Evolutionary conservation across 2,888 invertebrate genomes (phyloP).

Genomic region (Graphium colonna): DNA sequence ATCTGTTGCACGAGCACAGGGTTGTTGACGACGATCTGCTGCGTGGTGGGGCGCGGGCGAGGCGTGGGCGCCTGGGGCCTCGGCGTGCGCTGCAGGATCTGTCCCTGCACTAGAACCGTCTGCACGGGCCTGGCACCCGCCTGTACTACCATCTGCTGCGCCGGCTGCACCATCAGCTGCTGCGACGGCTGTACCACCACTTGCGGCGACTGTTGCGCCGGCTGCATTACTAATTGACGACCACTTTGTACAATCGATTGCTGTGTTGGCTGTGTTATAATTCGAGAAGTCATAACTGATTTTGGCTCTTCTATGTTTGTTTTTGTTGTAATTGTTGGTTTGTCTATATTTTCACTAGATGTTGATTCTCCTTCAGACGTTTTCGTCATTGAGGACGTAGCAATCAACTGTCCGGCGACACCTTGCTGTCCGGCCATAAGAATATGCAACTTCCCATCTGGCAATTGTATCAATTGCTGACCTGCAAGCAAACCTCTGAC

Average conservation of each 20-base stretch:
- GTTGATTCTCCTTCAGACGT: conserved; percentile 36
- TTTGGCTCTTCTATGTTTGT: conserved; percentile 14
- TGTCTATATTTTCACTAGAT: conserved; percentile 35
- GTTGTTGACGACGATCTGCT: conserved; percentile 89
- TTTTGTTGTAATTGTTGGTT: conserved; percentile 23
- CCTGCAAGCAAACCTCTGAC: conserved; percentile 95
- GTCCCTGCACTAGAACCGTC: conserved; percentile 54
- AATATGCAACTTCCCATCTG: conserved; percentile 95
- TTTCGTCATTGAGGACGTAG: conserved; percentile 51
- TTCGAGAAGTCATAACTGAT: neutral
- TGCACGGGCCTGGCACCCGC: conserved; percentile 47
- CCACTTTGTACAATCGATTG: conserved; percentile 29
- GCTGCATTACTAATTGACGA: conserved; percentile 30
- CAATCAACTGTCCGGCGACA: conserved; percentile 63
- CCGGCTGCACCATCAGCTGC: conserved; percentile 25
- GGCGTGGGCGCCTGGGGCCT: conserved; percentile 42
- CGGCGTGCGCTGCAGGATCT: conserved; percentile 40
- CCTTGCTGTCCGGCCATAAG: conserved; percentile 84
- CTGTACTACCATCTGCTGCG: conserved; percentile 62
- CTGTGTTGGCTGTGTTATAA: conserved; percentile 22
- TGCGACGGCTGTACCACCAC: conserved; percentile 25
- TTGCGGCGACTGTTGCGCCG: conserved; percentile 28
- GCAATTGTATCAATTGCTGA: conserved; percentile 95
- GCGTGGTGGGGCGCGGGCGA: conserved; percentile 60
- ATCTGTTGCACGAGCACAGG: conserved; percentile 89